Conservation (phyloP, 2,888 invertebrate species). For the Carpatolechia fugitivella region DNA sequence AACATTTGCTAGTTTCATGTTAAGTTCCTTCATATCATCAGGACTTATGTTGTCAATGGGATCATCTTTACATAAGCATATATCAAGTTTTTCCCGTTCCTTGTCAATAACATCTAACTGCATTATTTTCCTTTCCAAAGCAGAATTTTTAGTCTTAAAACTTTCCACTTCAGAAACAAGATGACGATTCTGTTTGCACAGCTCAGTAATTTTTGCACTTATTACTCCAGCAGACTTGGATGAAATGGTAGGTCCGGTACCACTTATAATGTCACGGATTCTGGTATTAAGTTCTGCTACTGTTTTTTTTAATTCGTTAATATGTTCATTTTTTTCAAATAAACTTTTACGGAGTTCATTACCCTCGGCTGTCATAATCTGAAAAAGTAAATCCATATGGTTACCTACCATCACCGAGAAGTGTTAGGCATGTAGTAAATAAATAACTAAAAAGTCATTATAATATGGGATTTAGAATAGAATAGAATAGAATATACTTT, state of each 20-base stretch:
- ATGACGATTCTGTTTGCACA: slow-evolving; percentile 83
- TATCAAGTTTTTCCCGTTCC: slow-evolving; percentile 55
- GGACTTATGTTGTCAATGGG: slow-evolving; percentile 50
- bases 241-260: slow-evolving; percentile 65
- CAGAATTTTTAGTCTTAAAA: slow-evolving; percentile 79
- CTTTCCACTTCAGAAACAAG: slow-evolving; percentile 81
- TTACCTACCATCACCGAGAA: not conserved
- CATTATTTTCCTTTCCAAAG: slow-evolving; percentile 71
- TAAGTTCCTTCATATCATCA: slow-evolving; percentile 78
- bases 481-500: too few species aligned
- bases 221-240: slow-evolving; percentile 76
- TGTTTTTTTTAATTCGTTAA: slow-evolving; percentile 64
- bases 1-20: slow-evolving; percentile 79
- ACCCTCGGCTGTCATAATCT: slow-evolving; percentile 79
- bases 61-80: slow-evolving; percentile 68
- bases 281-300: slow-evolving; percentile 62
- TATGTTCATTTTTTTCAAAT: slow-evolving; percentile 65
- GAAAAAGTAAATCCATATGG: slow-evolving; percentile 18
- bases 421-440: not conserved
- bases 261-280: slow-evolving; percentile 73
- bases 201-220: slow-evolving; percentile 82
- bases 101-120: slow-evolving; percentile 60
- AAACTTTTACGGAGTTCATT: slow-evolving; percentile 74
- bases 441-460: too few species aligned
- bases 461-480: too few species aligned